Percentiles rank a stretch among this genome's conserved stretches.
Conservation (phyloP, 2,797 vertebrate genomes). For the Ptychadena robeensis region DNA sequence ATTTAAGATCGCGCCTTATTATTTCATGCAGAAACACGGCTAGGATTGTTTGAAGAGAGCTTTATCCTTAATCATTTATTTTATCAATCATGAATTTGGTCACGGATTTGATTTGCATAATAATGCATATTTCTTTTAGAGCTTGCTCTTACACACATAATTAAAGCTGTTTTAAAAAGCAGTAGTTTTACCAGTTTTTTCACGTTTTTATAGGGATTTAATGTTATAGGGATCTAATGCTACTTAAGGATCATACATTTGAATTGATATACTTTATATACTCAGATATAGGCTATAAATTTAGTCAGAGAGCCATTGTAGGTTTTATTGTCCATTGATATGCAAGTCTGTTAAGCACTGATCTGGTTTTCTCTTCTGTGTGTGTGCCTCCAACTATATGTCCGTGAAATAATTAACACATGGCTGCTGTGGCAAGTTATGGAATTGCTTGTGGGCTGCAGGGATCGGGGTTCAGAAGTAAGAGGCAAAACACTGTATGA, state of each 20-base stretch:
- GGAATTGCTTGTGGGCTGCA: too few relatives aligned
- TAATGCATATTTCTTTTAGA: constrained; percentile 40
- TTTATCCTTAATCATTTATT: constrained; percentile 45
- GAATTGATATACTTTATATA: not conserved
- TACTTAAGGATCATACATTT: not conserved
- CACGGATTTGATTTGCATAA: constrained; percentile 45
- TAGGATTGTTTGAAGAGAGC: constrained; percentile 39
- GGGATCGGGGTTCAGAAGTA: too few relatives aligned
- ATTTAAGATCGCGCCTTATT: constrained; percentile 32
- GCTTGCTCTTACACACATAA: not conserved
- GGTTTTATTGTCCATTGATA: too few relatives aligned
- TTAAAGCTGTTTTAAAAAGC: not conserved
- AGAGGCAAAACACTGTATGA: too few relatives aligned
- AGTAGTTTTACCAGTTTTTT: not conserved
- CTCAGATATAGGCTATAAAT: too few relatives aligned
- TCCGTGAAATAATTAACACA: too few relatives aligned
- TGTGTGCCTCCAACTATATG: too few relatives aligned
- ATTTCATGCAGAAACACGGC: not conserved
- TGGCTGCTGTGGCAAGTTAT: too few relatives aligned
- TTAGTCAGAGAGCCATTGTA: too few relatives aligned
- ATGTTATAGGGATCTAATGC: not conserved
- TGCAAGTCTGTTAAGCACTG: too few relatives aligned
- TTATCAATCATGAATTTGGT: constrained; percentile 39
- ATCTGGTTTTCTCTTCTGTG: too few relatives aligned
- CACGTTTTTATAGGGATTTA: not conserved